These are phyloP conservation scores for Archips crataeganus DNA, from an alignment of 2,888 invertebrate genomes.

Conservation along the genomic window DNA sequence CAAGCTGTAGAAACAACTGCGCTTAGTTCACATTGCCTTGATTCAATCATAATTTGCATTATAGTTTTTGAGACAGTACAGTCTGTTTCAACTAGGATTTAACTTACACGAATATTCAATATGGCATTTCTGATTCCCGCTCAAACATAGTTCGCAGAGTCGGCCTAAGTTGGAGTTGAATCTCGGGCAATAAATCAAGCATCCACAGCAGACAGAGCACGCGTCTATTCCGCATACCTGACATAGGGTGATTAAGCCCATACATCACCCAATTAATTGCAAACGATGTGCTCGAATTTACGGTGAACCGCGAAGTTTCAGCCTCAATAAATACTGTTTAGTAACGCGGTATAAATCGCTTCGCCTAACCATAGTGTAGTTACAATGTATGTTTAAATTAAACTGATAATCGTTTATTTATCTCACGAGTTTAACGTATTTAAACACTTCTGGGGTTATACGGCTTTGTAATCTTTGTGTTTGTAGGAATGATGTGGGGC, in stretches of 20 bases:
- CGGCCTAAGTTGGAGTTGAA: neutral
- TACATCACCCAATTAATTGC: conserved; percentile 26
- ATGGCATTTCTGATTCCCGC: neutral
- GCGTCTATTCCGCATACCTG: conserved; percentile 18
- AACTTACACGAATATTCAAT: neutral
- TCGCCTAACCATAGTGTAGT: neutral
- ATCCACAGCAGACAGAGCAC: conserved; percentile 15
- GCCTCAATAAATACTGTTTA: conserved; percentile 19
- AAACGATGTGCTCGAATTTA: conserved; percentile 17
- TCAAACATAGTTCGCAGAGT: neutral
- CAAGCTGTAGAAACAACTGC: neutral
- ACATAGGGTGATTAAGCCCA: conserved; percentile 16
- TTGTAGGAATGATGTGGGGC: no score
- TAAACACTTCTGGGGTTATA: no score
- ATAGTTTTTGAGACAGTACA: no score
- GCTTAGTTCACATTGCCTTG: no score
- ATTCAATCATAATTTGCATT: no score
- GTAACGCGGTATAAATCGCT: conserved; percentile 6
- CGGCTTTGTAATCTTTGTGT: no score
- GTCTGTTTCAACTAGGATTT: no score
- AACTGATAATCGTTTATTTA: neutral
- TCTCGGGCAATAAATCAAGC: conserved; percentile 15
- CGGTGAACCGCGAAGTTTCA: conserved; percentile 15
- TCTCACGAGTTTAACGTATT: neutral
- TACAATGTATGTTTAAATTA: neutral